phyloP scores from a whole-genome alignment of 2,888 invertebrate genomes.

The Dione juno region DNA sequence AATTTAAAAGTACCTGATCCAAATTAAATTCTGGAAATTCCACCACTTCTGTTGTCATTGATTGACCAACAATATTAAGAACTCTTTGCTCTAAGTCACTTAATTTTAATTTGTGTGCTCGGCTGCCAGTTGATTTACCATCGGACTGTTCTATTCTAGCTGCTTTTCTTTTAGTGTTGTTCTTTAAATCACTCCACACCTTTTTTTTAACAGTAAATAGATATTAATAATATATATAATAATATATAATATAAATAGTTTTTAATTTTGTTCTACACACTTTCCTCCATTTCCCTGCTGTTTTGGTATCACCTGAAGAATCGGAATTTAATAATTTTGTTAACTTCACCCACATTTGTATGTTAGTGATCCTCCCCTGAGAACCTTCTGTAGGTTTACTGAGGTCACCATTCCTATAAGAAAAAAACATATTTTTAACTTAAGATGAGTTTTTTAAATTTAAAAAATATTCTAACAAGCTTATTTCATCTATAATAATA shows the following conservation, averaged over 20 bases:
- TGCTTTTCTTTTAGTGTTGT: conserved; percentile 45
- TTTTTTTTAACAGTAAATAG: conserved; percentile 26
- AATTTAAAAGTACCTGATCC: conserved; percentile 4
- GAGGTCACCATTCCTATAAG: conserved; percentile 33
- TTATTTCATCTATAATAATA: no score
- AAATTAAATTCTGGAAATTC: conserved; percentile 22
- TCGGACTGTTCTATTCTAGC: conserved; percentile 39
- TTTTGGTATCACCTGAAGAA: conserved; percentile 42
- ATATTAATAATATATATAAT: neutral
- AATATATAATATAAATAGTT: neutral
- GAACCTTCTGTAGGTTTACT: conserved; percentile 29
- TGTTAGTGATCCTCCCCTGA: conserved; percentile 24
- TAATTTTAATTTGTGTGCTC: conserved; percentile 31
- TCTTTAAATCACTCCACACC: conserved; percentile 49
- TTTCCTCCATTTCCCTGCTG: conserved; percentile 46
- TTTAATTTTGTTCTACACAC: conserved; percentile 29
- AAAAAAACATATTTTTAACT: neutral
- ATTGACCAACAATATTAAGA: conserved; percentile 40
- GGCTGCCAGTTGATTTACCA: conserved; percentile 43
- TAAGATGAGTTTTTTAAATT: neutral
- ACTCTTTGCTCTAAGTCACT: conserved; percentile 45
- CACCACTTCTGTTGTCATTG: conserved; percentile 39
- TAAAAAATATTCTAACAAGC: no score
- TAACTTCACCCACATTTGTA: conserved; percentile 42
- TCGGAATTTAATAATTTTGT: conserved; percentile 42